These are phyloP conservation scores for Cephus pygmeus DNA, from an alignment of 2,888 invertebrate genomes.

Conservation along the genomic window DNA sequence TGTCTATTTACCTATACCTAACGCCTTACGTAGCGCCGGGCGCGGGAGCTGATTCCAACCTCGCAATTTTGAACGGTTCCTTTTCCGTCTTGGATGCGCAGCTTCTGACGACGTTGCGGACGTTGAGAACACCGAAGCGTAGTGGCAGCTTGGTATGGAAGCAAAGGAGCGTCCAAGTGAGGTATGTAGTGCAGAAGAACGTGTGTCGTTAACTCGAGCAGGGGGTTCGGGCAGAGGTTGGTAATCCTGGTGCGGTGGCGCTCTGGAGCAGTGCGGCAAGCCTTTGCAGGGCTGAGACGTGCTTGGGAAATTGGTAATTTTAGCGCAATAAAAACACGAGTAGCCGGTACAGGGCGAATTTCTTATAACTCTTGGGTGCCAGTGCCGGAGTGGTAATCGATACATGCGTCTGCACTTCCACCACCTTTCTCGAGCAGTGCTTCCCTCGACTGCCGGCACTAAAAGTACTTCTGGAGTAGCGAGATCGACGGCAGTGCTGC, in stretches of 20 bases:
- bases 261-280: not conserved
- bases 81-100: not conserved
- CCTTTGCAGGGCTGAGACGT: slow-evolving; percentile 26
- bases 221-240: not conserved
- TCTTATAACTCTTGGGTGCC: slow-evolving; percentile 26
- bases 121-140: not conserved
- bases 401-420: slow-evolving; percentile 51
- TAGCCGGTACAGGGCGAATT: slow-evolving; percentile 29
- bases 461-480: not conserved
- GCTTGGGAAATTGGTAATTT: slow-evolving; percentile 39
- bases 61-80: not conserved
- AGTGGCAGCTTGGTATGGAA: not conserved
- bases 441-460: not conserved
- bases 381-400: slow-evolving; percentile 46
- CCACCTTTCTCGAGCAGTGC: slow-evolving; percentile 32
- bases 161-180: not conserved
- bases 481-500: not conserved
- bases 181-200: not conserved
- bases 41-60: not conserved
- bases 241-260: slow-evolving; percentile 23
- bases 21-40: not conserved
- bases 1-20: not conserved
- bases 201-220: slow-evolving; percentile 18
- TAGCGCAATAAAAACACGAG: slow-evolving; percentile 31
- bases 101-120: not conserved